These are phyloP conservation scores for Actinia equina DNA, from an alignment of 64 coral and sea anemone genomes.

Conservation along the genomic window DNA sequence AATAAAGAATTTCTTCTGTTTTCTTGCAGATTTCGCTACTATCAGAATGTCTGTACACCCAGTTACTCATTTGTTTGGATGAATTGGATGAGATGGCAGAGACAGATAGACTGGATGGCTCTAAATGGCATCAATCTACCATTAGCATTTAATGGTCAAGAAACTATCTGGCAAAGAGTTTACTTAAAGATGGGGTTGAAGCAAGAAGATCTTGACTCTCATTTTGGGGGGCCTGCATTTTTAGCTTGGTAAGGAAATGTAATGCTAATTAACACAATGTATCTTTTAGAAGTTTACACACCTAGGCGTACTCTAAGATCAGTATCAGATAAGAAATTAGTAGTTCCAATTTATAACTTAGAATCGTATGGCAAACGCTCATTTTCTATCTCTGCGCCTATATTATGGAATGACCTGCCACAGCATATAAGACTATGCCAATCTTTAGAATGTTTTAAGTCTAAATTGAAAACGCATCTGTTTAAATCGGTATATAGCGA, in stretches of 20 bases:
- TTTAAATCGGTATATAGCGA: too few relatives aligned
- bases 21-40: constrained; percentile 75
- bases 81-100: constrained; percentile 96
- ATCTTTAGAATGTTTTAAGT: too few relatives aligned
- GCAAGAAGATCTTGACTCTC: constrained; percentile 71
- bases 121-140: constrained; percentile 93
- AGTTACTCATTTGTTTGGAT: constrained; percentile 98
- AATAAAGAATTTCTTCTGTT: too few relatives aligned
- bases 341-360: too few relatives aligned
- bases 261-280: background rate
- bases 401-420: too few relatives aligned
- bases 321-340: too few relatives aligned
- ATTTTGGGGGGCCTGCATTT: constrained; percentile 95
- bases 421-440: too few relatives aligned
- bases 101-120: constrained; percentile 97
- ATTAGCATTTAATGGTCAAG: constrained; percentile 93
- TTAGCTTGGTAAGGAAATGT: constrained; percentile 66
- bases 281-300: too few relatives aligned
- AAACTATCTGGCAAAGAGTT: constrained; percentile 87
- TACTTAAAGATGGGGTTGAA: constrained; percentile 79
- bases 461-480: too few relatives aligned
- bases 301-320: too few relatives aligned
- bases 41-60: constrained; percentile 94
- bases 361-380: too few relatives aligned
- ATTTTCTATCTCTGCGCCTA: too few relatives aligned